Evolutionary conservation across 2,797 vertebrate genomes (phyloP).

Genomic region (Falco berigora): DNA sequence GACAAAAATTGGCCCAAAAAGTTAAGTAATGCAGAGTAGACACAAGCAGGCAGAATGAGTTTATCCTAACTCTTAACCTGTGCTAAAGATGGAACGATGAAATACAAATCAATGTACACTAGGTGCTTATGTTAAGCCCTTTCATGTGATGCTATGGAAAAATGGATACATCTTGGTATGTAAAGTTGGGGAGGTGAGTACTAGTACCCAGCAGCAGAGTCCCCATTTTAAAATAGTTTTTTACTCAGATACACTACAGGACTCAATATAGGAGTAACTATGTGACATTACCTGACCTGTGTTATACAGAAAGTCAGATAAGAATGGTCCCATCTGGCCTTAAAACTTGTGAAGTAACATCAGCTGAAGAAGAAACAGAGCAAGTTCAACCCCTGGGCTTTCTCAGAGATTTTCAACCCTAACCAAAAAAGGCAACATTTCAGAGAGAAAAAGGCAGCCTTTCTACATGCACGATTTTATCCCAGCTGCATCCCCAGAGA

Average conservation of each 20-base stretch:
- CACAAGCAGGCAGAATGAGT: constrained; percentile 16
- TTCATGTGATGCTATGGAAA: constrained; percentile 48
- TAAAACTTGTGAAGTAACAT: constrained; percentile 58
- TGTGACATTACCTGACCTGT: constrained; percentile 59
- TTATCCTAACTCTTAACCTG: background rate
- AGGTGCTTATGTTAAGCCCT: constrained; percentile 22
- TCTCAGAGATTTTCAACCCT: constrained; percentile 54
- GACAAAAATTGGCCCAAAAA: background rate
- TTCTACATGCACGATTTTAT: constrained; percentile 22
- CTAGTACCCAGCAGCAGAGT: constrained; percentile 32
- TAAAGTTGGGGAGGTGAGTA: background rate
- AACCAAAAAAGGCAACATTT: constrained; percentile 57
- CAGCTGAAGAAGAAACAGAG: constrained; percentile 63
- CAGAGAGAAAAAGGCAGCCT: constrained; percentile 39
- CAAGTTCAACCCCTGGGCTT: constrained; percentile 53
- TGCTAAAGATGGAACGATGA: constrained; percentile 20
- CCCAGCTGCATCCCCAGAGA: background rate
- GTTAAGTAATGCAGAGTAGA: background rate
- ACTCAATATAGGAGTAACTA: constrained; percentile 49
- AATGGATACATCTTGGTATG: constrained; percentile 42
- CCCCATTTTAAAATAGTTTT: constrained; percentile 20
- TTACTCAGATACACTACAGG: constrained; percentile 37
- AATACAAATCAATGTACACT: background rate
- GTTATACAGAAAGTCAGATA: constrained; percentile 57
- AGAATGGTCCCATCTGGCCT: constrained; percentile 59